Percentiles rank a stretch among this genome's conserved stretches.
These are phyloP conservation scores for Pocillopora meandrina DNA, from an alignment of 92 coral and sea anemone species.

Conservation along the genomic window DNA sequence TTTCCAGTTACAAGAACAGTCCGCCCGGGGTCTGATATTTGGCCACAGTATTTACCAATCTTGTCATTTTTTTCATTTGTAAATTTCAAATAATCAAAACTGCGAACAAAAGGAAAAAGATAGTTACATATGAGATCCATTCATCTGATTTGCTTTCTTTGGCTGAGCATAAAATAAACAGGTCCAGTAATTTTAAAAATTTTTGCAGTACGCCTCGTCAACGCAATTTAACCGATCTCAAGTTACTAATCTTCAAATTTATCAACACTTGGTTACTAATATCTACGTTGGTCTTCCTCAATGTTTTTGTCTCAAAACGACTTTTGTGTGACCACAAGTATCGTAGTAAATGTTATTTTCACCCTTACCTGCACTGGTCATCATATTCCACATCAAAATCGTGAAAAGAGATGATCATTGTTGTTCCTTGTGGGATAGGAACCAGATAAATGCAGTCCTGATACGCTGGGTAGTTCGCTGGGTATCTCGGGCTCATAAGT, in stretches of 20 bases:
- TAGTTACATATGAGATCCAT: too few species aligned
- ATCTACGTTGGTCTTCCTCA: too few species aligned
- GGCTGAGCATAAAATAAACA: too few species aligned
- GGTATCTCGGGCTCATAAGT: too few species aligned
- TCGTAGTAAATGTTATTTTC: too few species aligned
- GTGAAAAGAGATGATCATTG: neutral
- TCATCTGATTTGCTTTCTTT: neutral
- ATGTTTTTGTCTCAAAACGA: too few species aligned
- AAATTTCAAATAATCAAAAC: neutral
- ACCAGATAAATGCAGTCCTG: neutral
- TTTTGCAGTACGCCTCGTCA: too few species aligned
- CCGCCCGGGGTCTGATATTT: neutral
- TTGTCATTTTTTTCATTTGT: neutral
- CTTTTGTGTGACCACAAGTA: too few species aligned
- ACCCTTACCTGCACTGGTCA: neutral
- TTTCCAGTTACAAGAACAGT: slow-evolving; percentile 7
- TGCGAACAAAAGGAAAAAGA: neutral
- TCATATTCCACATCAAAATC: neutral
- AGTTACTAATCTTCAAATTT: too few species aligned
- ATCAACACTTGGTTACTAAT: too few species aligned
- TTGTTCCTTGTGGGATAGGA: slow-evolving; percentile 10
- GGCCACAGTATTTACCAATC: slow-evolving; percentile 4
- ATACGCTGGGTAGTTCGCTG: neutral
- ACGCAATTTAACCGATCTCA: too few species aligned
- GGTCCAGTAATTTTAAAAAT: too few species aligned